Conservation (phyloP, 2,888 invertebrate species). For the Emmelina monodactyla region DNA sequence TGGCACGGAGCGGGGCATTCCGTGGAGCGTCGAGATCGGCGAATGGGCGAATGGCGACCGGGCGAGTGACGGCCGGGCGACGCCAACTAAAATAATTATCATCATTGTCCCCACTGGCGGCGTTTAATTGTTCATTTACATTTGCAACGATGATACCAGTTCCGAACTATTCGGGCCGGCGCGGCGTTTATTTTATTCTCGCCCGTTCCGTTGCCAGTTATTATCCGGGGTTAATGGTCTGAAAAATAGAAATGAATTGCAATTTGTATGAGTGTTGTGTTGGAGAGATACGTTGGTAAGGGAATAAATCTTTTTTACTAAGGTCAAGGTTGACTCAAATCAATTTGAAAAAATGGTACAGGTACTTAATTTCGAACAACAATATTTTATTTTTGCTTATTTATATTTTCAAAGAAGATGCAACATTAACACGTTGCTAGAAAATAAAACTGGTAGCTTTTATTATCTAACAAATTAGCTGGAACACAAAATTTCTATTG, state of each 20-base stretch:
- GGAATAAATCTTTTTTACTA: no score
- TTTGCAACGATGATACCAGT: slow-evolving; percentile 64
- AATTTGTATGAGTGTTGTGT: no score
- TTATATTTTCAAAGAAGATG: no score
- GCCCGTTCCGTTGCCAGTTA: slow-evolving; percentile 47
- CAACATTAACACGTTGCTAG: no score
- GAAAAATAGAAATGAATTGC: slow-evolving; percentile 61
- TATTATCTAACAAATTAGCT: no score
- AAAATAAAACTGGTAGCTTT: no score
- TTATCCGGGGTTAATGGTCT: slow-evolving; percentile 59
- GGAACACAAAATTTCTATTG: not conserved
- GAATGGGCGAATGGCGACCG: slow-evolving; percentile 20
- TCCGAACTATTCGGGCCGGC: slow-evolving; percentile 60
- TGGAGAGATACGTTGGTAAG: no score
- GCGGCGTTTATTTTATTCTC: slow-evolving; percentile 54
- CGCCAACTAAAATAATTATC: slow-evolving; percentile 66
- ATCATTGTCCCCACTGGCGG: slow-evolving; percentile 61
- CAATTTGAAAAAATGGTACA: no score
- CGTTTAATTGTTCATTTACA: slow-evolving; percentile 67
- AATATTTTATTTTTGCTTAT: no score
- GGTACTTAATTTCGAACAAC: no score
- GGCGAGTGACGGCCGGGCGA: slow-evolving; percentile 52
- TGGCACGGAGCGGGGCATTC: slow-evolving; percentile 22
- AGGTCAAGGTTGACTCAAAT: no score
- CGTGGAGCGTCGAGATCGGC: slow-evolving; percentile 21